These are phyloP conservation scores for Caenorhabditis auriculariae DNA, from an alignment of 2,888 invertebrate genomes.

Conservation along the genomic window DNA sequence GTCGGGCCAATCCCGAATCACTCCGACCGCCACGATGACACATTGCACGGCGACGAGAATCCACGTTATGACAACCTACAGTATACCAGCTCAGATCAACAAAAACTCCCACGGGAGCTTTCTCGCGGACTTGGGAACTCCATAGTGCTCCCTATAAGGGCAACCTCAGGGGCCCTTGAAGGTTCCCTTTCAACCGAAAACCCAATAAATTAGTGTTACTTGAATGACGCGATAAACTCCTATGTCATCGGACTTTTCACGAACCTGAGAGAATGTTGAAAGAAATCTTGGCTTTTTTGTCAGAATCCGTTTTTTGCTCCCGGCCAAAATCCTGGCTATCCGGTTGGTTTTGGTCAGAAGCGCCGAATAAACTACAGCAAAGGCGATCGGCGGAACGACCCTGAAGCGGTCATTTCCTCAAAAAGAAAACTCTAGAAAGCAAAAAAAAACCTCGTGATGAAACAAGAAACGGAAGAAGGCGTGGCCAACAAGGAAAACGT, in stretches of 20 bases:
- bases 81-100: neutral
- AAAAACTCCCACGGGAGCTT: no score
- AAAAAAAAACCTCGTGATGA: conserved; percentile 76
- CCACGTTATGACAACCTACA: conserved; percentile 76
- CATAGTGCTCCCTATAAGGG: no score
- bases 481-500: conserved; percentile 85
- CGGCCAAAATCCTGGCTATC: conserved; percentile 92
- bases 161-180: no score
- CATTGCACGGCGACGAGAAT: conserved; percentile 86
- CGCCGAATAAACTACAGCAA: conserved; percentile 94
- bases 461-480: conserved; percentile 71
- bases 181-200: no score
- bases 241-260: no score
- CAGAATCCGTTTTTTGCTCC: conserved; percentile 89
- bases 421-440: conserved; percentile 72
- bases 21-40: conserved; percentile 71
- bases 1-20: conserved; percentile 69
- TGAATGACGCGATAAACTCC: no score
- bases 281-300: conserved; percentile 87
- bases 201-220: no score
- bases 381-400: conserved; percentile 73
- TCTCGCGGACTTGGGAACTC: no score
- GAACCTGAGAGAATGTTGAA: conserved; percentile 80
- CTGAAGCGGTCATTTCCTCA: conserved; percentile 7
- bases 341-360: conserved; percentile 94